These are phyloP conservation scores for Phocoena phocoena DNA, from an alignment of 2,113 vertebrate species.

Conservation along the genomic window DNA sequence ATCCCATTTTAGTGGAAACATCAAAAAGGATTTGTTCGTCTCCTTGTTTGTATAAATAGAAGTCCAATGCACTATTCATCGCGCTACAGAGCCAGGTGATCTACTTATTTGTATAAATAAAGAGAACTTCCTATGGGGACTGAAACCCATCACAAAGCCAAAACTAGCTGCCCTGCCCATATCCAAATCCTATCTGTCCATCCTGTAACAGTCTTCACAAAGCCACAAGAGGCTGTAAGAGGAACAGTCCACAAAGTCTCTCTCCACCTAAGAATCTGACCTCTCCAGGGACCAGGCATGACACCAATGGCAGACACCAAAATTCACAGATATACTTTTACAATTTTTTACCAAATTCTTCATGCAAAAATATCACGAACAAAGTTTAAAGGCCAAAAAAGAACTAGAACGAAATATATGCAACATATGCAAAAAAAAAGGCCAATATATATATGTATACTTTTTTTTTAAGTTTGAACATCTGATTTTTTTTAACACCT, in stretches of 20 bases:
- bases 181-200: neutral
- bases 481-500: no score
- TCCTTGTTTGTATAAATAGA: neutral
- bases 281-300: neutral
- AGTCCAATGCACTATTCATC: no score
- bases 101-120: neutral
- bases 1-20: neutral
- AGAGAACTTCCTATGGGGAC: neutral
- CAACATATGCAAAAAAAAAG: neutral
- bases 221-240: neutral
- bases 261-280: neutral
- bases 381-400: conserved; percentile 10
- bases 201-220: neutral
- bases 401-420: neutral
- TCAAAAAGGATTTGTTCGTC: neutral
- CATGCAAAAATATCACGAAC: neutral
- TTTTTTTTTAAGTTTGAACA: no score
- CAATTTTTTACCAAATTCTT: neutral
- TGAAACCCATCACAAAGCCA: neutral
- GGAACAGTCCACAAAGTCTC: neutral
- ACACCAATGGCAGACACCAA: neutral
- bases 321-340: neutral
- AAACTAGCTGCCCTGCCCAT: neutral
- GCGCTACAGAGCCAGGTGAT: no score
- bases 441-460: neutral